Base-by-base conservation (phyloP, 2,113 vertebrate species). In the Heterotis niloticus region DNA sequence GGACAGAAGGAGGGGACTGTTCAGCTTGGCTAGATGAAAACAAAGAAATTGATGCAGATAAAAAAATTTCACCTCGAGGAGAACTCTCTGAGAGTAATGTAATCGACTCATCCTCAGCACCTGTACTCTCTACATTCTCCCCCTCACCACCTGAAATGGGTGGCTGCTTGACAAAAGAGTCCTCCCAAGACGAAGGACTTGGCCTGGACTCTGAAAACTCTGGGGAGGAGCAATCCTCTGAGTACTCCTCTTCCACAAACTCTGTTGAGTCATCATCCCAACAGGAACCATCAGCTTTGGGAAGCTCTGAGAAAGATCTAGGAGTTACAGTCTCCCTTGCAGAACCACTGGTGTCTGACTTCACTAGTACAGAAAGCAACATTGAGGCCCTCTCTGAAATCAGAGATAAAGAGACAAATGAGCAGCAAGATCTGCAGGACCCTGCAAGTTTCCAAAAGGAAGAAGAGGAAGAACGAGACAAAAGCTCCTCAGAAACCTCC, bases 91-190 rank as follows among this genome's bases (percentile, higher is more conserved):
- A 70, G 18, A 13, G 24, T 16, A 24, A 71, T n/a, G 13, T 69
- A 24, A 24, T 51, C 56, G 76, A 2, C 23, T 66, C 75, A 14
- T 52, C 64, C 14, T 59, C 65, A 52, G 64, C 17, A 57, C 66
- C 77, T 28, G 52, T 62, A 10, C 23, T 79, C 57, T 79, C 68
- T 16, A 24, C 34, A 18, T 57, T 79, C 11, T 66, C 64, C 17
- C 76, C 76, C 26, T 91, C 91, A 79, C 92, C 92, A 65, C 91
- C 90, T 17, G 85, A 93, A 87, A 91, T 94, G 91, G 92, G 92
- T 5, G 91, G 91, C 62, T 93, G 92, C 78, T 83, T 93, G 82
- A 93, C 92, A 67, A 93, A 93, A 85, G 92, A 92, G 85, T 84
- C 89, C 0, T 84, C 88, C 51, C 91, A 91, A 52, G 89, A 90